Conservation (phyloP, 2,797 vertebrate genomes). For the Danio choprae region DNA sequence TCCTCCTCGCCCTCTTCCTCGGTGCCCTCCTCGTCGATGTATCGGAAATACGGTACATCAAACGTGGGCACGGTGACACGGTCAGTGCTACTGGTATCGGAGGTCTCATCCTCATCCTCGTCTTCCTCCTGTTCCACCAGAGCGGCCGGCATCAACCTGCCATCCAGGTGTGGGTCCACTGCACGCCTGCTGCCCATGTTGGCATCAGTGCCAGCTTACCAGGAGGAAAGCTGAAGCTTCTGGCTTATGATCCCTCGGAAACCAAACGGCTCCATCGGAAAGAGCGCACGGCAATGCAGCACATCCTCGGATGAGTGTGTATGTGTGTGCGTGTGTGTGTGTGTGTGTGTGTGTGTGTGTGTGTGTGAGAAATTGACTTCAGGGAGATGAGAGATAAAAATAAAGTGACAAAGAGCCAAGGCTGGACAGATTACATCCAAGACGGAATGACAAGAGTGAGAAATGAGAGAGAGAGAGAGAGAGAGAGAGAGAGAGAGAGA, state of each 20-base stretch:
- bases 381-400: constrained; percentile 51
- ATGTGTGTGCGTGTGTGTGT: constrained; percentile 54
- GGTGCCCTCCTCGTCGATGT: constrained; percentile 93
- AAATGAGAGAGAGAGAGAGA: constrained; percentile 22
- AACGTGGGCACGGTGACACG: constrained; percentile 88
- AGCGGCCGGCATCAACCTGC: constrained; percentile 73
- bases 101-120: constrained; percentile 75
- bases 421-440: constrained; percentile 54
- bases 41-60: constrained; percentile 98
- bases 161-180: constrained; percentile 78
- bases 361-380: constrained; percentile 66
- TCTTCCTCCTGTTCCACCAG: constrained; percentile 83
- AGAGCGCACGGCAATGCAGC: constrained; percentile 55
- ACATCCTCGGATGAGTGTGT: constrained; percentile 59
- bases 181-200: constrained; percentile 85
- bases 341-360: too few species aligned
- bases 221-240: constrained; percentile 51
- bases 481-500: constrained; percentile 31
- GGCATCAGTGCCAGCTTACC: constrained; percentile 54
- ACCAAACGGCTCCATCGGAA: constrained; percentile 55
- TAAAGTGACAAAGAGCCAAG: constrained; percentile 37
- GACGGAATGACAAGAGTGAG: constrained; percentile 43
- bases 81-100: constrained; percentile 68
- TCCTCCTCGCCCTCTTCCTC: constrained; percentile 82
- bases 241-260: constrained; percentile 56